Evolutionary conservation across 2,888 invertebrate species (phyloP).

Genomic region (Andricus curvator): DNA sequence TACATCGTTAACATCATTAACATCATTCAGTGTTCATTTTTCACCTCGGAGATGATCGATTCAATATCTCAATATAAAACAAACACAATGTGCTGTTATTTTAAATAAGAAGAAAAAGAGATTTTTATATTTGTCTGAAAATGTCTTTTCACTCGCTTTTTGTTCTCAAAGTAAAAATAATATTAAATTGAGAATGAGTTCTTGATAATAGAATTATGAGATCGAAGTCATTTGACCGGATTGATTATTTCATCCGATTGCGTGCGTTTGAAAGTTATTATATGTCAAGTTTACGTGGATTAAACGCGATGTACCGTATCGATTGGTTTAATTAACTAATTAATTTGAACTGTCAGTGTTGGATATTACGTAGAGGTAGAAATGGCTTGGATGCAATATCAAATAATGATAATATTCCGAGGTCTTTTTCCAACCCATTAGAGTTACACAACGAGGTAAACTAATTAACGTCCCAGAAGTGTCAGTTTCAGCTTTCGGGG

Average conservation of each 20-base stretch:
- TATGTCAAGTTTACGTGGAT: constrained; percentile 31
- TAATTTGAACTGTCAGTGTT: constrained; percentile 22
- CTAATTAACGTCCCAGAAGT: constrained; percentile 1
- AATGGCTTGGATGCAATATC: background rate
- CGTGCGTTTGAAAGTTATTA: constrained; percentile 12
- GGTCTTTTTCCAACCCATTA: background rate
- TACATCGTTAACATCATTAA: constrained; percentile 55
- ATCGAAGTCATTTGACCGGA: constrained; percentile 11
- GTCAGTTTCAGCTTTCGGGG: background rate
- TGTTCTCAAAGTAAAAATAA: background rate
- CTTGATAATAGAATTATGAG: constrained; percentile 4
- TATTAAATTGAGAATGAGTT: background rate
- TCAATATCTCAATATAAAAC: background rate
- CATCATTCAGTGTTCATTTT: constrained; percentile 23
- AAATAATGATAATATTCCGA: background rate
- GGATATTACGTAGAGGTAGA: background rate
- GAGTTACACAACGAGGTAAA: background rate
- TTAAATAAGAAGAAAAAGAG: too few relatives aligned
- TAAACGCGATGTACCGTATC: constrained; percentile 27
- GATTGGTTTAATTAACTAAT: constrained; percentile 31
- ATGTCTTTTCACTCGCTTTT: background rate
- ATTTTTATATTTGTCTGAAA: too few relatives aligned
- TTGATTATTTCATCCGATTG: constrained; percentile 19
- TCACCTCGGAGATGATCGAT: constrained; percentile 3
- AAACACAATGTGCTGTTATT: background rate